A percentile compares a stretch with the other conserved stretches of the same genome.
phyloP scores from a whole-genome alignment of 2,113 vertebrate genomes.

The Strix uralensis region DNA sequence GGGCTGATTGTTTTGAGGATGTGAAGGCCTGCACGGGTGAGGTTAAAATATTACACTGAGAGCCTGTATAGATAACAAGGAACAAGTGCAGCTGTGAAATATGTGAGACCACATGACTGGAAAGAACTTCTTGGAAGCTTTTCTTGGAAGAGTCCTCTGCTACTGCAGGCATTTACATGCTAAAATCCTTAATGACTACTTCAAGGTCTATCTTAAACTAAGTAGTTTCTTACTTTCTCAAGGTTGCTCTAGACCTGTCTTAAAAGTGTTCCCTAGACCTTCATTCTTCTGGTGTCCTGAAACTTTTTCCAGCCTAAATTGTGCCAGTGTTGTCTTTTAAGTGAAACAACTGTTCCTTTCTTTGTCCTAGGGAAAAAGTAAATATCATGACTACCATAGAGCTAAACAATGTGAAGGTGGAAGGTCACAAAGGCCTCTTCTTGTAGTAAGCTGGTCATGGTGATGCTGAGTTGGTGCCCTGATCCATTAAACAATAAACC shows the following conservation, averaged over 20 bases:
- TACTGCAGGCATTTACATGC: not conserved
- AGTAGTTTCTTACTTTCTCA: constrained; percentile 6
- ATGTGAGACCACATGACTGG: not conserved
- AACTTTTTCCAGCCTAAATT: not conserved
- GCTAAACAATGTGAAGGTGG: not conserved
- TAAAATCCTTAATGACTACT: not conserved
- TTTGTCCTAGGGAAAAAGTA: not conserved
- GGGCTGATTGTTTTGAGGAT: not conserved
- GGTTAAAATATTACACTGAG: not conserved
- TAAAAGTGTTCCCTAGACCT: not conserved
- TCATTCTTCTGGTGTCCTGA: not conserved
- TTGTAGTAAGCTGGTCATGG: not conserved
- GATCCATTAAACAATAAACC: not conserved
- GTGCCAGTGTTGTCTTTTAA: not conserved
- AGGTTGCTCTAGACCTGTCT: not conserved
- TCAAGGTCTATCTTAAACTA: not conserved
- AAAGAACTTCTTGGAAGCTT: constrained; percentile 3
- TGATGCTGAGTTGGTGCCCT: not conserved
- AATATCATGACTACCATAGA: not conserved
- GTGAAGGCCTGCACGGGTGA: not conserved
- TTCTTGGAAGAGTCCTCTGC: not conserved
- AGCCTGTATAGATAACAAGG: not conserved
- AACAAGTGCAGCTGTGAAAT: constrained; percentile 1
- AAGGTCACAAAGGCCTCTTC: not conserved
- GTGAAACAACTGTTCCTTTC: not conserved